Conservation (phyloP, 2,113 vertebrate species). For the Otis tarda region DNA sequence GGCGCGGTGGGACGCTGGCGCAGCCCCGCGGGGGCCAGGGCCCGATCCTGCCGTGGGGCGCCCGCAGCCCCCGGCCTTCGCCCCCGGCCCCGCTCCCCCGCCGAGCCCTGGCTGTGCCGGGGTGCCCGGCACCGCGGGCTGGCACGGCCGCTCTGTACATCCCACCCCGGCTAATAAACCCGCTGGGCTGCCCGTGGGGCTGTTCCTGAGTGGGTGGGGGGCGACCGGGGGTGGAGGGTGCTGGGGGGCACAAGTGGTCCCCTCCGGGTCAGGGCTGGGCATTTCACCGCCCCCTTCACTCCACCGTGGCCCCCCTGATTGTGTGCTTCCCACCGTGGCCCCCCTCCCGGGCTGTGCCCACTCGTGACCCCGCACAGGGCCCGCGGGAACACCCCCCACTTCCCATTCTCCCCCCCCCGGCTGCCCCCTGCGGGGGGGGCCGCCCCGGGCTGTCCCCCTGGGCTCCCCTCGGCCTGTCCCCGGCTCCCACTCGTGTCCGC, state of each 20-base stretch:
- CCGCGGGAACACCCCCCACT: too few relatives aligned
- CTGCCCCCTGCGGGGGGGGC: too few relatives aligned
- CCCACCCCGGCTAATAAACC: not conserved
- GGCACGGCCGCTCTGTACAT: not conserved
- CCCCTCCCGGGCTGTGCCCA: too few relatives aligned
- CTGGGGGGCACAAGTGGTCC: too few relatives aligned
- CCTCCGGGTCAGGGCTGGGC: not conserved
- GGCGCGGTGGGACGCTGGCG: not conserved
- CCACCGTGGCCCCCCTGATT: too few relatives aligned
- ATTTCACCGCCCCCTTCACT: rapidly evolving
- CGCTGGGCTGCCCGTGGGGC: not conserved
- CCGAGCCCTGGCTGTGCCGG: not conserved
- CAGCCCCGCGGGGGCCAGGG: not conserved
- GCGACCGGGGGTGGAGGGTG: too few relatives aligned
- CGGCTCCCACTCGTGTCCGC: too few relatives aligned
- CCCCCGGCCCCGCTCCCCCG: not conserved
- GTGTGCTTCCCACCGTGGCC: too few relatives aligned
- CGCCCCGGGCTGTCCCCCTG: too few relatives aligned
- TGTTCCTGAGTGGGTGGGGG: not conserved
- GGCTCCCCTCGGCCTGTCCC: too few relatives aligned
- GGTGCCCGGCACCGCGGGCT: not conserved
- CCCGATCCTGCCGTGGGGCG: not conserved
- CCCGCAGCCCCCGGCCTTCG: rapidly evolving
- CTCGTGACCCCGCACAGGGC: not conserved
- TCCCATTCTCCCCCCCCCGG: too few relatives aligned